Evolutionary conservation across 2,797 vertebrate species (phyloP).

Genomic region (Protosalanx chinensis): DNA sequence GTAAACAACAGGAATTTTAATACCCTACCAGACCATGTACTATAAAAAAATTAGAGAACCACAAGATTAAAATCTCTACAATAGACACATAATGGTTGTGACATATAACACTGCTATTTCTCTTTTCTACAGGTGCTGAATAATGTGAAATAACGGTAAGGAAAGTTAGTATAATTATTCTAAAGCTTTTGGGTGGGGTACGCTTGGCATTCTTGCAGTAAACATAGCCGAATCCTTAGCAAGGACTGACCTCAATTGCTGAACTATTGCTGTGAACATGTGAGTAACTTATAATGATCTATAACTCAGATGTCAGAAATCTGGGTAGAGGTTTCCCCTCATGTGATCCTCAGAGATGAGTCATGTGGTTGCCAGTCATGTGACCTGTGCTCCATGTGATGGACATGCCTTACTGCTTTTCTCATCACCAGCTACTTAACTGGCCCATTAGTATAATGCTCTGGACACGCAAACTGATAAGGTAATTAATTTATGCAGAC

Average conservation of each 20-base stretch:
- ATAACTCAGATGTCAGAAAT: not conserved
- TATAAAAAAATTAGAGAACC: not conserved
- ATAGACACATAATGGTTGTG: not conserved
- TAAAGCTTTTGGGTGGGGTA: no score
- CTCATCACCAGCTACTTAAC: not conserved
- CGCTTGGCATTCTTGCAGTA: not conserved
- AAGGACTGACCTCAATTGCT: not conserved
- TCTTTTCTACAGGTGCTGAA: slow-evolving; percentile 24
- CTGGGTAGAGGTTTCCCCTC: not conserved
- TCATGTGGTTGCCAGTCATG: not conserved
- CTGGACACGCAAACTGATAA: not conserved
- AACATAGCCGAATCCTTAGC: no score
- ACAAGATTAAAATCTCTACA: slow-evolving; percentile 12
- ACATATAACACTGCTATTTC: not conserved
- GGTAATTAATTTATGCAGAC: not conserved
- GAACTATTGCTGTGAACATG: not conserved
- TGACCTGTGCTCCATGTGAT: not conserved
- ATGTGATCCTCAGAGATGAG: slow-evolving; percentile 7
- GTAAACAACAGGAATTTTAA: not conserved
- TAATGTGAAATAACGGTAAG: slow-evolving; percentile 24
- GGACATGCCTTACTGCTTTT: not conserved
- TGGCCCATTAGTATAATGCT: not conserved
- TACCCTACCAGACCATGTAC: not conserved
- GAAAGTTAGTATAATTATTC: not conserved
- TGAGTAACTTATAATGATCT: not conserved